Percentiles rank a stretch among this genome's conserved stretches.
phyloP scores from a whole-genome alignment of 2,888 invertebrate species.

The Cheilosia vernalis region DNA sequence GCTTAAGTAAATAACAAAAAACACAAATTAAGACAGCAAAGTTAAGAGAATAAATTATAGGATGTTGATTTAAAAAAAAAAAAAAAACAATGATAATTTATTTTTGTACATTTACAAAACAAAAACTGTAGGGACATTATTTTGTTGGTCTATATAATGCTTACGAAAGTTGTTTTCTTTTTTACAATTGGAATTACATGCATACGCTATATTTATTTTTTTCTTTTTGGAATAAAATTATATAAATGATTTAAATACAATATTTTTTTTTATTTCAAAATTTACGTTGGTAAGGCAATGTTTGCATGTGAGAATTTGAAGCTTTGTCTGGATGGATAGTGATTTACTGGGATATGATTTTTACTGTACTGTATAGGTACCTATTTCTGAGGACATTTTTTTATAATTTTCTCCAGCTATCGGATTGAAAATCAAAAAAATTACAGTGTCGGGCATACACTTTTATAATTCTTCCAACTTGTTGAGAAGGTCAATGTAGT shows the following conservation, averaged over 20 bases:
- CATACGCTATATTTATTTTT: constrained; percentile 58
- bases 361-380: no score
- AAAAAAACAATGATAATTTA: constrained; percentile 39
- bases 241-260: constrained; percentile 45
- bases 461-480: no score
- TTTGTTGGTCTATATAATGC: constrained; percentile 23
- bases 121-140: constrained; percentile 53
- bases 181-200: constrained; percentile 53
- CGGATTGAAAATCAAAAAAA: no score
- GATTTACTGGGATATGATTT: no score
- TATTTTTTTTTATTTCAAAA: constrained; percentile 46
- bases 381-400: no score
- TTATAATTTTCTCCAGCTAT: no score
- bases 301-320: no score
- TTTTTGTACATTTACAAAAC: constrained; percentile 47
- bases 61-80: constrained; percentile 65
- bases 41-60: constrained; percentile 22
- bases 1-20: constrained; percentile 53
- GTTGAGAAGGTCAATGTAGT: no score
- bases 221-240: constrained; percentile 74
- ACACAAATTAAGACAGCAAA: constrained; percentile 45
- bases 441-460: no score
- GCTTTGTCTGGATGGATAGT: no score
- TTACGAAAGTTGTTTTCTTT: constrained; percentile 44
- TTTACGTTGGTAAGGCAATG: background rate